phyloP scores from a whole-genome alignment of 2,888 invertebrate genomes.

The Nesidiocoris tenuis region DNA sequence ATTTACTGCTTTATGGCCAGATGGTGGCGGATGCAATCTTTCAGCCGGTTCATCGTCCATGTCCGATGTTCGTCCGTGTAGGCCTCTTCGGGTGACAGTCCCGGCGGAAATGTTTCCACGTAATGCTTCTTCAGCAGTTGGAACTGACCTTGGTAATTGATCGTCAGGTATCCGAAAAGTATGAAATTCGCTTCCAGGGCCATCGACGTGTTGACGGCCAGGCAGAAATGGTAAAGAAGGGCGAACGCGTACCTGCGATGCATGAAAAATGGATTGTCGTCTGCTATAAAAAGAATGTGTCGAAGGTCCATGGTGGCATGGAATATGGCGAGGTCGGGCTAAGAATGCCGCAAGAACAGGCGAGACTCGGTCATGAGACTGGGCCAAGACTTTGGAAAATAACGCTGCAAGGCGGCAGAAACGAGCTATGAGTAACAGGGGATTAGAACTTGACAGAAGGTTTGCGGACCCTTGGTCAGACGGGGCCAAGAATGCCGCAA shows the following conservation, averaged over 20 bases:
- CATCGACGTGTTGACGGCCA: slow-evolving; percentile 8
- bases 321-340: too few species aligned
- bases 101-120: slow-evolving; percentile 27
- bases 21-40: slow-evolving; percentile 26
- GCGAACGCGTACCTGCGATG: slow-evolving; percentile 20
- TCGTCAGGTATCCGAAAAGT: slow-evolving; percentile 22
- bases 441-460: too few species aligned
- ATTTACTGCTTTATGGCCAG: slow-evolving; percentile 13
- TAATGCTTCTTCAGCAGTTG: slow-evolving; percentile 24
- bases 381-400: too few species aligned
- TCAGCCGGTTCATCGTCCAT: slow-evolving; percentile 20
- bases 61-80: neutral
- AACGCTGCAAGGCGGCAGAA: too few species aligned
- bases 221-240: slow-evolving; percentile 1
- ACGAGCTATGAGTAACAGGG: too few species aligned
- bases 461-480: too few species aligned
- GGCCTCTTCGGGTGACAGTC: neutral
- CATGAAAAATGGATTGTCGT: too few species aligned
- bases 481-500: too few species aligned
- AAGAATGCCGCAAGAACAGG: too few species aligned
- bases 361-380: too few species aligned
- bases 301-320: too few species aligned
- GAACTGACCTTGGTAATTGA: slow-evolving; percentile 23
- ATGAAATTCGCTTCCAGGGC: slow-evolving; percentile 30
- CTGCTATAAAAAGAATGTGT: too few species aligned